Percentiles rank a stretch among this genome's conserved stretches.
Conservation (phyloP, 2,113 vertebrate species). For the Leucosticte australis region DNA sequence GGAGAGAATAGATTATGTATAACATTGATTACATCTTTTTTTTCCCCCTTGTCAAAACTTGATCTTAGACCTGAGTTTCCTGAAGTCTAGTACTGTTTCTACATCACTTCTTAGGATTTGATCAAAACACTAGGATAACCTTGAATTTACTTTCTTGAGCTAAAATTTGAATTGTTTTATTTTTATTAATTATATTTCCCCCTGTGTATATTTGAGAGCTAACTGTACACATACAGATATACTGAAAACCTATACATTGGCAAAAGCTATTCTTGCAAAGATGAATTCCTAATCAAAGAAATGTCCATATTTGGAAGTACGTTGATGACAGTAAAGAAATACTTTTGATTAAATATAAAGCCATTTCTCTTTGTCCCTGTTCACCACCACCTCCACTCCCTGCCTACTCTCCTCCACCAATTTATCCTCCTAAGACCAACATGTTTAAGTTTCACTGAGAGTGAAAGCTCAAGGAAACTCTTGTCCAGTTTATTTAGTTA, state of each 20-base stretch:
- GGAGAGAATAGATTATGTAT: neutral
- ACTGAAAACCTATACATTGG: neutral
- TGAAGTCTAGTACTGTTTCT: neutral
- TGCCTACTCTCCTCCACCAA: neutral
- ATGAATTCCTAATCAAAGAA: neutral
- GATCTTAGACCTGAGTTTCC: neutral
- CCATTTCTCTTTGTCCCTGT: neutral
- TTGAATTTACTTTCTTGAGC: neutral
- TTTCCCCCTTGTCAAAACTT: neutral
- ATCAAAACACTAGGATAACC: neutral
- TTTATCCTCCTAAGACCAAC: neutral
- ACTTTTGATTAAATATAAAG: neutral
- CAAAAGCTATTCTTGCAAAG: neutral
- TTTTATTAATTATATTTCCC: neutral
- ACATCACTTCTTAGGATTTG: neutral
- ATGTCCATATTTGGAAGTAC: neutral
- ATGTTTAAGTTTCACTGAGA: neutral
- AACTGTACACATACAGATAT: neutral
- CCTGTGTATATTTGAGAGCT: neutral
- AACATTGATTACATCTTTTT: neutral
- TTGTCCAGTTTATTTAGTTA: neutral
- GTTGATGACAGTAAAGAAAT: neutral
- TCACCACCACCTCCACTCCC: neutral
- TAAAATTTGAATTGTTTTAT: neutral
- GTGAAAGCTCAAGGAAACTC: neutral